Percentiles rank a stretch among this genome's conserved stretches.
These are phyloP conservation scores for Amblyornis subalaris DNA, from an alignment of 2,113 vertebrate genomes.

Conservation along the genomic window DNA sequence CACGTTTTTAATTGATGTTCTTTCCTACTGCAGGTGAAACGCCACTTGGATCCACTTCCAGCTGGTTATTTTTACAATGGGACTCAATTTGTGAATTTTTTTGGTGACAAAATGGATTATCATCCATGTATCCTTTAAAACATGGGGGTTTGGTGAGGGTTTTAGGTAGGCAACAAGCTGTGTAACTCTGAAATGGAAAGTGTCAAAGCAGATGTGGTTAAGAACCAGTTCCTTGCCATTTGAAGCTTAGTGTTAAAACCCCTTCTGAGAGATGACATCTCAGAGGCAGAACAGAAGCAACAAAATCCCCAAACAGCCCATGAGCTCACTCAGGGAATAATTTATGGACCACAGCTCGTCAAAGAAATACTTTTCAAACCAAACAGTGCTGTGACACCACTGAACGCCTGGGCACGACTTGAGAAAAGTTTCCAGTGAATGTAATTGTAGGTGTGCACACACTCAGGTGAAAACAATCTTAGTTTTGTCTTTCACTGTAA, in stretches of 20 bases:
- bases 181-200: background rate
- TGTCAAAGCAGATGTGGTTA: background rate
- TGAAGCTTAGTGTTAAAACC: background rate
- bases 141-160: slow-evolving; percentile 37
- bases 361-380: background rate
- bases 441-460: background rate
- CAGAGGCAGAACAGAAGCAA: background rate
- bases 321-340: background rate
- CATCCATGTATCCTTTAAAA: slow-evolving; percentile 90
- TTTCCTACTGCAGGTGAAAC: slow-evolving; percentile 69
- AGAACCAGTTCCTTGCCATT: background rate
- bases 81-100: slow-evolving; percentile 88
- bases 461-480: background rate
- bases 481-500: background rate
- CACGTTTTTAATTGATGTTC: background rate
- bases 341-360: background rate
- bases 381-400: background rate
- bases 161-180: background rate
- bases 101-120: slow-evolving; percentile 88
- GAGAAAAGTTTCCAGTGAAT: background rate
- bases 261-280: background rate
- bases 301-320: background rate
- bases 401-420: background rate
- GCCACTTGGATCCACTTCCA: slow-evolving; percentile 88
- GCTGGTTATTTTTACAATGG: slow-evolving; percentile 94